Evolutionary conservation across 2,888 invertebrate species (phyloP).

Genomic region (Orthosia gothica): DNA sequence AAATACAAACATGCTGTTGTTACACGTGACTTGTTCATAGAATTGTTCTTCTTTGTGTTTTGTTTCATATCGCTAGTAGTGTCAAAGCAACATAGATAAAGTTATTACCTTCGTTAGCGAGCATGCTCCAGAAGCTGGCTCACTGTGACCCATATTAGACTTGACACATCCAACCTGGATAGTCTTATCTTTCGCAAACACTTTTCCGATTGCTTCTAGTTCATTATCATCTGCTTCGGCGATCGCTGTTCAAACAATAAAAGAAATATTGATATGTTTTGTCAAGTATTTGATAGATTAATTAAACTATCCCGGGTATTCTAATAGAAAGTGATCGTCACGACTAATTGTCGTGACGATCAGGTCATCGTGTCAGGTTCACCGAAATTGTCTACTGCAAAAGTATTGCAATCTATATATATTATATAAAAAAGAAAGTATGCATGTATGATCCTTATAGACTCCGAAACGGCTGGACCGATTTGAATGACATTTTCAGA

Average conservation of each 20-base stretch:
- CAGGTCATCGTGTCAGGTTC: too few relatives aligned
- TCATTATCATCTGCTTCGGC: slow-evolving; percentile 92
- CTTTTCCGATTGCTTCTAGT: slow-evolving; percentile 90
- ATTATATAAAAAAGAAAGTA: too few relatives aligned
- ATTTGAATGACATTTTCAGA: too few relatives aligned
- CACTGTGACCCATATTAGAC: slow-evolving; percentile 82
- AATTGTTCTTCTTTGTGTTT: background rate
- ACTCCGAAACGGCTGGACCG: too few relatives aligned
- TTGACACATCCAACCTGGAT: slow-evolving; percentile 87
- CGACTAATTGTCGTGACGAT: too few relatives aligned
- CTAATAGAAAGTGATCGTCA: background rate
- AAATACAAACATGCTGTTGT: background rate
- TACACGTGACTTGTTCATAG: background rate
- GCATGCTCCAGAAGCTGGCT: slow-evolving; percentile 84
- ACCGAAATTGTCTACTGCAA: background rate
- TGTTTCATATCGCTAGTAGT: background rate
- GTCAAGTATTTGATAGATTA: background rate
- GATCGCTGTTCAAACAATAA: slow-evolving; percentile 79
- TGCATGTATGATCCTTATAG: too few relatives aligned
- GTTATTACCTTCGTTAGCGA: slow-evolving; percentile 88
- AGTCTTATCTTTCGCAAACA: slow-evolving; percentile 89
- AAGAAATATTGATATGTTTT: background rate
- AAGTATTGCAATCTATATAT: background rate
- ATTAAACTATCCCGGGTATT: background rate
- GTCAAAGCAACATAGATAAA: background rate